A percentile compares a stretch with the other conserved stretches of the same genome.
phyloP scores from a whole-genome alignment of 2,113 vertebrate genomes.

The Notechis scutatus region DNA sequence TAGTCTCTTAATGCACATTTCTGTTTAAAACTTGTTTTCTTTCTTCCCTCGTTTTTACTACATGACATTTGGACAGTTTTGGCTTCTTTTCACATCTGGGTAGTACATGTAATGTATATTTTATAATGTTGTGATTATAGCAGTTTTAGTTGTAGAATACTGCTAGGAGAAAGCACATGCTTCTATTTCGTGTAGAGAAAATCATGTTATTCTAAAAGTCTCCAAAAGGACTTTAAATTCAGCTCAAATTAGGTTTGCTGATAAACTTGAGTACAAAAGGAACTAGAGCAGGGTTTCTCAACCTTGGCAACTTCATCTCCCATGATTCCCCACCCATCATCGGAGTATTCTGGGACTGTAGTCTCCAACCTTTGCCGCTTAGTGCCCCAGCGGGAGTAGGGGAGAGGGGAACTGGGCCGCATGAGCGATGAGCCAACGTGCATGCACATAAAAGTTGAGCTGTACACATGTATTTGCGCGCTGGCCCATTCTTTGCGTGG shows the following conservation, averaged over 20 bases:
- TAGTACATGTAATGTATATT: background rate
- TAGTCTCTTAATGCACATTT: background rate
- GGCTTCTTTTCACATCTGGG: background rate
- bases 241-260: background rate
- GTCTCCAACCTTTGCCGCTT: background rate
- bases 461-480: no score
- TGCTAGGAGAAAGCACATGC: background rate
- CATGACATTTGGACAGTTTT: background rate
- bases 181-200: background rate
- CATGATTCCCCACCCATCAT: background rate
- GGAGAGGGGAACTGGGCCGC: background rate
- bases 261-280: background rate
- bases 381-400: fast-evolving
- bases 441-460: background rate
- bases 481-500: no score
- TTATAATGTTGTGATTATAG: background rate
- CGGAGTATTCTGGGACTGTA: background rate
- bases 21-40: background rate
- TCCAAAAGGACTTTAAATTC: background rate
- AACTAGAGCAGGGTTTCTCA: background rate
- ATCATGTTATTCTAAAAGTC: background rate
- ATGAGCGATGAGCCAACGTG: background rate
- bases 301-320: background rate
- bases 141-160: background rate
- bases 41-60: background rate